Evolutionary conservation across 2,888 invertebrate genomes (phyloP), one percentile per base, ranked within the genome.

Genomic region (Neelides folsomi): DNA sequence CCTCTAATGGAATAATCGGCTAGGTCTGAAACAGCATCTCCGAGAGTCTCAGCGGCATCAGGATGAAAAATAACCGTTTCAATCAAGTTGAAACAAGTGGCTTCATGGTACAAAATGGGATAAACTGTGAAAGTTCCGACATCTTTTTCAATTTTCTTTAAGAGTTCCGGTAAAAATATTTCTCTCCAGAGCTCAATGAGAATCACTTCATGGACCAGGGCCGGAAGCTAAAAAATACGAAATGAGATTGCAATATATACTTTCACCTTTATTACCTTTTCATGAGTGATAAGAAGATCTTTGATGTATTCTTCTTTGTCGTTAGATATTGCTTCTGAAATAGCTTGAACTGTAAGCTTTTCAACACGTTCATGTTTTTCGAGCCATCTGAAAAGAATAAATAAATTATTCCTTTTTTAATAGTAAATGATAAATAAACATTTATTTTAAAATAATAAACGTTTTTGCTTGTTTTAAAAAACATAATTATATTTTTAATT

Each of bases 261-360:
- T 37, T 37, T 19, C 15, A 37, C 19, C 6, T 19, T 35, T 18
- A 55, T 68, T 57, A 84, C 83, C 75, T 86, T 87, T 63, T 79
- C 80, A 66, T 77, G 76, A 2, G 80, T 77, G 56, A 88, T 79
- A 8, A 92, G 73, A 47, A 80, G 78, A 72, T 90, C 89, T 71
- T 88, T 89, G 0, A 89, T 82, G 49, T 79, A 77, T 71, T 93
- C 92, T 70, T 90, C 88, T 60, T 80, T 79, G 66, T 27, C 7
- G 83, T 73, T 20, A 77, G 77, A 10, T 16, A 79, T 76, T 1
- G 86, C 86, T 74, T 89, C 89, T 40, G 87, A 69, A 41, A 86
- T 78, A 1, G 88, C 88, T 73, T 92, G 87, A 70, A 92, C 88
- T 66, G 86, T 86, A 10, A 93, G 69, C 69, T 88, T 85, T 66